Percentiles rank a stretch among this genome's conserved stretches.
These are phyloP conservation scores for Eristalinus aeneus DNA, from an alignment of 2,888 invertebrate genomes.

Conservation along the genomic window DNA sequence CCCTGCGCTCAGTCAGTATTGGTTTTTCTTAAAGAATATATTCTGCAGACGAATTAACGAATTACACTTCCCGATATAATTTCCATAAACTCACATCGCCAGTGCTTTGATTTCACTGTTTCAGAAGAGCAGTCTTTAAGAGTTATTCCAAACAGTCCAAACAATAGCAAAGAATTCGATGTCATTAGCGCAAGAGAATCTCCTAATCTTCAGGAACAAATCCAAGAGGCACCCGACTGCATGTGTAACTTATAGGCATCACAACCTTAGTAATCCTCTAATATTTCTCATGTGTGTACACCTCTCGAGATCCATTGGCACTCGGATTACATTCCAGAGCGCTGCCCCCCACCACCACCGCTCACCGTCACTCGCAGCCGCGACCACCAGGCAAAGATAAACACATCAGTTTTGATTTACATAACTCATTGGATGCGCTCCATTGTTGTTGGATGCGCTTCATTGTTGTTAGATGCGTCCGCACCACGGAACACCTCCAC, in stretches of 20 bases:
- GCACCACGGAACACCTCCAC: slow-evolving; percentile 42
- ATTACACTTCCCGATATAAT: too few species aligned
- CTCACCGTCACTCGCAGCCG: not conserved
- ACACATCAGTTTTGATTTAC: slow-evolving; percentile 48
- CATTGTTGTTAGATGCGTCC: slow-evolving; percentile 27
- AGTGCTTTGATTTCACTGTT: too few species aligned
- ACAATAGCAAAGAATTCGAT: not conserved
- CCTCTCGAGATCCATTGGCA: not conserved
- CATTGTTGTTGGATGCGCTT: slow-evolving; percentile 31
- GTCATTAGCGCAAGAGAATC: not conserved
- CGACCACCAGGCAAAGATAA: slow-evolving; percentile 22
- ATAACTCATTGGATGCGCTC: slow-evolving; percentile 37
- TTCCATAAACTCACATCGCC: too few species aligned
- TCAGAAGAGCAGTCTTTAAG: not conserved
- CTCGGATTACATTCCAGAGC: slow-evolving; percentile 11
- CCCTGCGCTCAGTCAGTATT: too few species aligned
- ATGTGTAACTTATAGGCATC: not conserved
- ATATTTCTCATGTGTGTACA: not conserved
- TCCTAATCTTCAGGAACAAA: not conserved
- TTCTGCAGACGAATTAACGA: too few species aligned
- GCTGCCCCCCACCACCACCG: not conserved
- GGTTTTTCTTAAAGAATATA: too few species aligned
- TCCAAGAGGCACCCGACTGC: not conserved
- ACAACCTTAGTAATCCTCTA: slow-evolving; percentile 1
- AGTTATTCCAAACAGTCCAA: not conserved